phyloP scores from a whole-genome alignment of 2,888 invertebrate species.

The Troilus luridus region DNA sequence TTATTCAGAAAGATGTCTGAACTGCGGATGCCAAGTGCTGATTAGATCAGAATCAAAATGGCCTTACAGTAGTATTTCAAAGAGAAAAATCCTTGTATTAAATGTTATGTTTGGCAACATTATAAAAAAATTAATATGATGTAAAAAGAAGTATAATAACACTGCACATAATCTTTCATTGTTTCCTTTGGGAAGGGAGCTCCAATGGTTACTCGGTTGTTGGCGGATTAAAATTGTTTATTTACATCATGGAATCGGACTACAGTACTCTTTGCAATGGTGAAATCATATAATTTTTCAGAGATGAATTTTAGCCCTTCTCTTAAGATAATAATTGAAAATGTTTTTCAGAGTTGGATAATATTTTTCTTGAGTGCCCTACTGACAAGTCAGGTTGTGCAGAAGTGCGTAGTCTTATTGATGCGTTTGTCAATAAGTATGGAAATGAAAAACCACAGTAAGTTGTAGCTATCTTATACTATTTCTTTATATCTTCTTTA shows the following conservation, averaged over 20 bases:
- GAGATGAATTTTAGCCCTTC: not conserved
- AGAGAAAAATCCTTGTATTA: not conserved
- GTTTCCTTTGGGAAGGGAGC: not conserved
- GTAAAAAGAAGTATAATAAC: not conserved
- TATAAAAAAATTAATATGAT: not conserved
- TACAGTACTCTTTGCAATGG: constrained; percentile 19
- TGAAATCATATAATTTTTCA: not conserved
- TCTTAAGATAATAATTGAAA: not conserved
- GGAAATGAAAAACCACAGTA: constrained; percentile 42
- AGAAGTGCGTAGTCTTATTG: constrained; percentile 36
- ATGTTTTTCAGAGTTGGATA: constrained; percentile 48
- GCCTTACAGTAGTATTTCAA: not conserved
- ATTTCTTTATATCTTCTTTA: not conserved
- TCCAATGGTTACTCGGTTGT: not conserved
- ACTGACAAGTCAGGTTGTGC: constrained; percentile 37
- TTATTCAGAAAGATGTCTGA: not conserved
- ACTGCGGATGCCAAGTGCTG: not conserved
- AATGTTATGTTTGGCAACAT: not conserved
- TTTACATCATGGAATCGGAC: constrained; percentile 28
- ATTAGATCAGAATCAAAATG: not conserved
- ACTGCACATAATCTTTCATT: not conserved
- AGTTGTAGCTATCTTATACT: not conserved
- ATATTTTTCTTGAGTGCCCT: constrained; percentile 48
- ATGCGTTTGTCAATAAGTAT: constrained; percentile 42
- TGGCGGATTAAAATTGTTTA: constrained; percentile 14